Conservation (phyloP, 2,797 vertebrate genomes). For the Clamator glandarius region DNA sequence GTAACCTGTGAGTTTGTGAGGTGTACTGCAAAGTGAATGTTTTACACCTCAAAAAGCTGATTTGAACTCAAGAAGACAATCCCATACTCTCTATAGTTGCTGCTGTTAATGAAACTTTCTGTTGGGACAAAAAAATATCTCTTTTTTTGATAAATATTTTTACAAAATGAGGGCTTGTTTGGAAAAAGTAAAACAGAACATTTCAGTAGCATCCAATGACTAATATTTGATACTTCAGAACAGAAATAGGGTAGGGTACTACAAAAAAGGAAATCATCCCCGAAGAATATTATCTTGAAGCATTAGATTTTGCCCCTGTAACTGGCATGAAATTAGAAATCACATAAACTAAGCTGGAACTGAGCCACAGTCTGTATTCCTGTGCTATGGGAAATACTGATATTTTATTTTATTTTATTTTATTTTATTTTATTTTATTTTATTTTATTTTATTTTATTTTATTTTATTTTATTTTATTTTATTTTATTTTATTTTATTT, state of each 20-base stretch:
- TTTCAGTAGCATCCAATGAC: neutral
- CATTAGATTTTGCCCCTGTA: neutral
- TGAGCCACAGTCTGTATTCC: neutral
- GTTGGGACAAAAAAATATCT: neutral
- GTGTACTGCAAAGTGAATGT: neutral
- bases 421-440: neutral
- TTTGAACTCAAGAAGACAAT: neutral
- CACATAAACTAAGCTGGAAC: neutral
- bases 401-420: neutral
- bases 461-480: neutral
- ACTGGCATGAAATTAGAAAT: neutral
- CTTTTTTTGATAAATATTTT: neutral
- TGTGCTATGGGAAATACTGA: neutral
- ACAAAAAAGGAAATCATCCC: neutral
- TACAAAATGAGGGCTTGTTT: neutral
- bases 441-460: too few species aligned
- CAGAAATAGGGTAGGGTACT: neutral
- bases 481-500: neutral
- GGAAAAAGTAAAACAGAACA: neutral
- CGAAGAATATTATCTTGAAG: neutral
- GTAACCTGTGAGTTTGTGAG: neutral
- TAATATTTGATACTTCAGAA: neutral
- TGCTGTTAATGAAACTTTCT: neutral
- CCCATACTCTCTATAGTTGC: neutral
- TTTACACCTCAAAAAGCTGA: neutral